Percentiles rank a stretch among this genome's conserved stretches.
phyloP scores from a whole-genome alignment of 1,140 invertebrate species.

The Tenebrio molitor region DNA sequence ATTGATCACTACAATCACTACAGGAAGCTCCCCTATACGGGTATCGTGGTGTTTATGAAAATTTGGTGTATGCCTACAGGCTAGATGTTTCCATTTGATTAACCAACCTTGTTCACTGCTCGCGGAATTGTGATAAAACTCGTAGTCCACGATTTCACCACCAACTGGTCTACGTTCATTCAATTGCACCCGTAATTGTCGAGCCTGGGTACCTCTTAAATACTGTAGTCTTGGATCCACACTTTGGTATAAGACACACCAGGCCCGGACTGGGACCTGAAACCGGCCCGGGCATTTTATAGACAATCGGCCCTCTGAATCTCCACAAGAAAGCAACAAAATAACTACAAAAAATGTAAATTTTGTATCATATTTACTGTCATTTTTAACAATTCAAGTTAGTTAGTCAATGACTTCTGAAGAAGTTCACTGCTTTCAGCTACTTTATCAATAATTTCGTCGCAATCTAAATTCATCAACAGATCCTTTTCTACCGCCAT shows the following conservation, averaged over 20 bases:
- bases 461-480: too few relatives aligned
- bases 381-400: too few relatives aligned
- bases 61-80: constrained; percentile 1
- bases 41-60: constrained; percentile 2
- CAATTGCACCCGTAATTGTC: constrained; percentile 4
- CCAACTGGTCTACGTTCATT: constrained; percentile 6
- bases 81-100: neutral
- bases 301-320: too few relatives aligned
- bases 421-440: too few relatives aligned
- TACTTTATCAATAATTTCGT: too few relatives aligned
- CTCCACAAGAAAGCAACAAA: too few relatives aligned
- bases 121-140: constrained; percentile 11
- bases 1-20: constrained; percentile 5
- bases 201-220: neutral
- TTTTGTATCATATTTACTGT: too few relatives aligned
- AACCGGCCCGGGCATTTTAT: too few relatives aligned
- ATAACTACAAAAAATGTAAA: too few relatives aligned
- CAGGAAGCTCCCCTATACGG: neutral
- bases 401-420: too few relatives aligned
- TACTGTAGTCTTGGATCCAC: neutral
- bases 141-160: constrained; percentile 4
- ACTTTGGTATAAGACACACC: constrained; percentile 7
- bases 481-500: too few relatives aligned
- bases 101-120: constrained; percentile 3
- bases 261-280: too few relatives aligned